Evolutionary conservation across 2,797 vertebrate genomes (phyloP).

Genomic region (Aulostomus chinensis): DNA sequence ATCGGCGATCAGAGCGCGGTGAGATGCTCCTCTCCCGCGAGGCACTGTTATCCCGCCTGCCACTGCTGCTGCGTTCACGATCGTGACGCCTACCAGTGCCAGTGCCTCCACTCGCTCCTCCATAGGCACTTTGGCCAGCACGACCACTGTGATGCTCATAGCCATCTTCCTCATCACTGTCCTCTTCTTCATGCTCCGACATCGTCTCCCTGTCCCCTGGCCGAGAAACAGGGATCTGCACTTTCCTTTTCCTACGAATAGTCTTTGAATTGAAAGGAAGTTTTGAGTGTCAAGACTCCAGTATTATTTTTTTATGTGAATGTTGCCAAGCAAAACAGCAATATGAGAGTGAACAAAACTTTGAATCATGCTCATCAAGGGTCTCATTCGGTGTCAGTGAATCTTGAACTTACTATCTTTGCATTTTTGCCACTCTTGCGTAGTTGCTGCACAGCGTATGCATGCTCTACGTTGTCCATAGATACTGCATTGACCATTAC

Average conservation of each 20-base stretch:
- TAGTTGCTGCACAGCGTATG: conserved; percentile 96
- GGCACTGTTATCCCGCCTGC: conserved; percentile 84
- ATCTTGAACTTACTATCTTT: conserved; percentile 90
- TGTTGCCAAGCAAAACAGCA: too few relatives aligned
- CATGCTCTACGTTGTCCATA: conserved; percentile 98
- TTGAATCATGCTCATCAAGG: too few relatives aligned
- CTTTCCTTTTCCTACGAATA: conserved; percentile 95
- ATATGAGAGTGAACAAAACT: too few relatives aligned
- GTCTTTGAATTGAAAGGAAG: conserved; percentile 76
- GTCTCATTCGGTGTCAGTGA: too few relatives aligned
- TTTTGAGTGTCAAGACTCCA: conserved; percentile 11
- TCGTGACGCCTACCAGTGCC: conserved; percentile 67
- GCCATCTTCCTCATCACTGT: conserved; percentile 92
- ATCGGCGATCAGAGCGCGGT: conserved; percentile 90
- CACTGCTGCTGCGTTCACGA: conserved; percentile 69
- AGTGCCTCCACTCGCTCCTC: conserved; percentile 76
- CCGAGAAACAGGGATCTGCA: conserved; percentile 89
- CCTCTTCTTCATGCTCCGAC: conserved; percentile 94
- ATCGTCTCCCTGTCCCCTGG: conserved; percentile 89
- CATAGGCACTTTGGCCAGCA: conserved; percentile 70
- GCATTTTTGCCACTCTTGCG: conserved; percentile 98
- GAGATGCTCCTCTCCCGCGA: conserved; percentile 93
- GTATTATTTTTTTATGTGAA: too few relatives aligned
- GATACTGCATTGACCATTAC: conserved; percentile 98
- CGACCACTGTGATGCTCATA: conserved; percentile 80